Evolutionary conservation across 2,113 vertebrate species (phyloP), one percentile per base, ranked within the genome.

Genomic region (Forbesichthys papilliferus): DNA sequence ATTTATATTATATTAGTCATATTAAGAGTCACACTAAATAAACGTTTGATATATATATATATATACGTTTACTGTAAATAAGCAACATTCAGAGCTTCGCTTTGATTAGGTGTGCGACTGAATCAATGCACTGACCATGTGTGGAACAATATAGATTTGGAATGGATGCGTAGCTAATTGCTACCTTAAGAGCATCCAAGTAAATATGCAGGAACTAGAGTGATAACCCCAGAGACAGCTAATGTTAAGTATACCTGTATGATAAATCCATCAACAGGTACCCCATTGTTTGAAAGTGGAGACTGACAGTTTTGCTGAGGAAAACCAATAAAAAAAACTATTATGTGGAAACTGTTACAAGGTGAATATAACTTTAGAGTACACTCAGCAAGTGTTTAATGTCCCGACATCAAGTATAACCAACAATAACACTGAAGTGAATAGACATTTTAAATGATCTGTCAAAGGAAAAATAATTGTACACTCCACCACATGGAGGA

Each of bases 241-340:
- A 46, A 78, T 12, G 55, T 58, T 74, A 71, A 68, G 59, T 70
- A 68, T 69, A 75, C 71, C 71, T 59, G 5, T 36, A 68, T 76
- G 66, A 81, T 58, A 64, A 64, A 70, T 82, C 33, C 65, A 74
- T 66, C 49, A 73, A 88, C 85, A 89, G 71, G 42, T 54, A 61
- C 73, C 66, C 57, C 75, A 72, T 81, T 89, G 83, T 86, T 88
- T 68, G 70, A 79, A 33, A 69, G 60, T 20, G 18, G 33, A 5
- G 56, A 20, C 49, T 69, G 77, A 65, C 80, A 89, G 61, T 18
- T 79, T 51, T 58, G 67, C 13, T 64, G 62, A 79, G 33, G 66
- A 71, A 82, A 83, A 66, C 62, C 55, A 74, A 79, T 80, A 20
- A 20, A 20, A 52, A 83, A 85, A 79, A 14, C 20, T 77, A 77